phyloP scores from a whole-genome alignment of 2,888 invertebrate species.

The Phorcus lineatus region DNA sequence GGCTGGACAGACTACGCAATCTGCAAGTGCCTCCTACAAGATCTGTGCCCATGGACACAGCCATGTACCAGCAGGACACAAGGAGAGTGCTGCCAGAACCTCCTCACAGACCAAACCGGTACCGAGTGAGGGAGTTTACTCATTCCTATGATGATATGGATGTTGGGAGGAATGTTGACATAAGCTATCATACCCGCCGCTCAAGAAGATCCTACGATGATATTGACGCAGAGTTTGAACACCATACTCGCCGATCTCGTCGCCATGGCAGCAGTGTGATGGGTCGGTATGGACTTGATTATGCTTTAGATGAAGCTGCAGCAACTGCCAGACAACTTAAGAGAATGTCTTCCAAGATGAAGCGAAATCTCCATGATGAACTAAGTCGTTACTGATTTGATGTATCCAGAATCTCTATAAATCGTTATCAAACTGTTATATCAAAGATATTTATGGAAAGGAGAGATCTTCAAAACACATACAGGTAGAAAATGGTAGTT shows the following conservation, averaged over 20 bases:
- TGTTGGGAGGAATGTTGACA: constrained; percentile 56
- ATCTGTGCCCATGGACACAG: constrained; percentile 39
- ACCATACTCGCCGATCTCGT: background rate
- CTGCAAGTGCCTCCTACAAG: constrained; percentile 58
- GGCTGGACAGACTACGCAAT: constrained; percentile 60
- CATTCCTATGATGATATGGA: constrained; percentile 58
- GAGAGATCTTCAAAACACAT: no score
- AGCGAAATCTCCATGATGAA: constrained; percentile 63
- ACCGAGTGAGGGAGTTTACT: constrained; percentile 52
- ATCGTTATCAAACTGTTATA: background rate
- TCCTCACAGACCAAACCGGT: constrained; percentile 44
- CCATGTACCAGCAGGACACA: constrained; percentile 35
- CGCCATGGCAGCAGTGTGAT: constrained; percentile 43
- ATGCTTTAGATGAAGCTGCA: constrained; percentile 60
- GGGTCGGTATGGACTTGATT: constrained; percentile 56
- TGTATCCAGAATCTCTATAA: background rate
- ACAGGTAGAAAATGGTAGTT: no score
- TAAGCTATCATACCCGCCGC: constrained; percentile 19
- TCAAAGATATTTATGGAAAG: no score
- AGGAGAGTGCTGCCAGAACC: constrained; percentile 29
- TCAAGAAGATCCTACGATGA: constrained; percentile 31
- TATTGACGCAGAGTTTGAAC: constrained; percentile 46
- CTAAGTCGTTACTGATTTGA: constrained; percentile 38
- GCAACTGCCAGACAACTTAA: constrained; percentile 62
- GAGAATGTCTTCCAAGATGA: constrained; percentile 66